phyloP scores from a whole-genome alignment of 2,888 invertebrate genomes.

The Stenchaetothrips biformis region DNA sequence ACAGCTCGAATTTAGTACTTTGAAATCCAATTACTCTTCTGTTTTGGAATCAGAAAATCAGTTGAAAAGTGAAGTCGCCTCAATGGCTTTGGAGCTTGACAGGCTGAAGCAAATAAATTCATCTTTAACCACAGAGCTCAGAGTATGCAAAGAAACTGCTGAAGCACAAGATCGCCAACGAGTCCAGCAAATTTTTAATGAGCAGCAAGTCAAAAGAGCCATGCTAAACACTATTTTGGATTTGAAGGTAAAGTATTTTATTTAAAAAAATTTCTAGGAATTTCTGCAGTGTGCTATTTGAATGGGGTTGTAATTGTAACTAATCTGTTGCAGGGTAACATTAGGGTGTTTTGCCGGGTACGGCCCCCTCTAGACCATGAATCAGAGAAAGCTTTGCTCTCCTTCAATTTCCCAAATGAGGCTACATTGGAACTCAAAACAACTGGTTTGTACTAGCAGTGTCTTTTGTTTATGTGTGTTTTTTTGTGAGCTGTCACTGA shows the following conservation, averaged over 20 bases:
- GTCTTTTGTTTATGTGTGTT: neutral
- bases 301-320: neutral
- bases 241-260: neutral
- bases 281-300: neutral
- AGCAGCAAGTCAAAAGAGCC: neutral
- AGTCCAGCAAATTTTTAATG: neutral
- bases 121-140: neutral
- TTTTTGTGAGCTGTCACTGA: neutral
- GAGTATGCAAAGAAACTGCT: neutral
- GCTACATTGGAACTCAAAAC: slow-evolving; percentile 59
- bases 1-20: too few species aligned
- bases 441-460: slow-evolving; percentile 22
- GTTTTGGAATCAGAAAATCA: neutral
- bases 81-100: neutral
- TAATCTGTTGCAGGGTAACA: slow-evolving; percentile 62
- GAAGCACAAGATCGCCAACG: neutral
- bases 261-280: neutral
- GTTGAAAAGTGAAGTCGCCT: neutral
- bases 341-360: slow-evolving; percentile 73
- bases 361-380: slow-evolving; percentile 63
- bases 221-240: neutral
- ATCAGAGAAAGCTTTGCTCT: slow-evolving; percentile 51
- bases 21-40: too few species aligned
- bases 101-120: neutral
- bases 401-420: slow-evolving; percentile 56